Evolutionary conservation across 2,888 invertebrate genomes (phyloP), one percentile per base, ranked within the genome.

Genomic region (Patella pellucida): DNA sequence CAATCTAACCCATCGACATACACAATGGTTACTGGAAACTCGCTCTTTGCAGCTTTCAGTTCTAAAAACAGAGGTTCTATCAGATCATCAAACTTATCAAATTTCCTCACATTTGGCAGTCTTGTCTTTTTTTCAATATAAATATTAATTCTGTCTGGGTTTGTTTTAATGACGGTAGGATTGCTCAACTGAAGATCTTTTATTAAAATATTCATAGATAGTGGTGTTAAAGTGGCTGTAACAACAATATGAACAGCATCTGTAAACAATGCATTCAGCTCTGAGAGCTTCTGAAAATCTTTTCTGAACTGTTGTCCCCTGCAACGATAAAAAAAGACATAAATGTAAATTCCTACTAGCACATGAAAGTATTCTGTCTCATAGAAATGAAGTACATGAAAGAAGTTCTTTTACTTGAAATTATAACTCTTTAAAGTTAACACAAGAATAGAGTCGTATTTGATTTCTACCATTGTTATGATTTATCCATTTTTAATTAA

Each of bases 1-100:
- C 31, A 52, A 16, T 69, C 69, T 19, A 52, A 23, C 69, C 54
- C 70, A 56, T 74, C 68, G 16, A 51, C 19, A 41, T 74, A 74
- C 3, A 69, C 74, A 69, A 74, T 52, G 19, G 74, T 69, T 14
- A 74, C 52, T 16, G 74, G 74, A 69, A 19, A 74, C n/a, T 69
- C 15, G 9, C n/a, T 15, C 15, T 41, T 14, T 54, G 69, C 41
- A n/a, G 19, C 27, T 16, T 69, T 51, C 54, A 74, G n/a, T 41
- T 74, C 69, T 15, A n/a, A 27, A n/a, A 51, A 27, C n/a, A 74
- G 11, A 11, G 51, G 69, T 41, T 16, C 16, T 54, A 74, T 16
- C 14, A 74, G 15, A 2, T 74, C 31, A 54, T 74, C 74, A 52
- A 50, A 69, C 56, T 74, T 74, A 16, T 68, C 74, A 74, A 23